Evolutionary conservation across 37 sponge, comb jelly and placozoan genomes (phyloP).

Genomic region (Haliclona indistincta): DNA sequence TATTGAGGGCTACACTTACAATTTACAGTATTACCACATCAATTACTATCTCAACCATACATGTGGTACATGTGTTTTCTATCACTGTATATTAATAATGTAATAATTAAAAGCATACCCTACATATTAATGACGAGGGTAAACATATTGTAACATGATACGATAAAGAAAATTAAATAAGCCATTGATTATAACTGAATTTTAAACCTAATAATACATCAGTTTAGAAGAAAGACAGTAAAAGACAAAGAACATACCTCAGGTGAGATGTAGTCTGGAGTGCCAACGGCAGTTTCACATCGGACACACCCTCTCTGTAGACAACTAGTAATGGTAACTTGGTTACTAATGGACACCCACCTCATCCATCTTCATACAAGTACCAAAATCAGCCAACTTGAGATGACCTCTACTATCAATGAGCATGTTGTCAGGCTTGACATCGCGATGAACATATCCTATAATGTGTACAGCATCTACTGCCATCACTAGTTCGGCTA

Average conservation of each 20-base stretch:
- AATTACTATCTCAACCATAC: too few species aligned
- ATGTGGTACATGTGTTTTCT: too few species aligned
- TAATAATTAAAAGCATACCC: too few species aligned
- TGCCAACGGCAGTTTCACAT: slow-evolving; percentile 96
- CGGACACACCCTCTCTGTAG: slow-evolving; percentile 80
- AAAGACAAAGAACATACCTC: slow-evolving; percentile 63
- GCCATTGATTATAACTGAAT: too few species aligned
- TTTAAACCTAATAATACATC: too few species aligned
- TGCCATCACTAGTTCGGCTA: slow-evolving; percentile 90
- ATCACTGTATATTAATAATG: too few species aligned
- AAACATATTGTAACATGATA: too few species aligned
- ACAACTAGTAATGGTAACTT: background rate
- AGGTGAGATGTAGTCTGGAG: slow-evolving; percentile 98
- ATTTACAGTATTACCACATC: too few species aligned
- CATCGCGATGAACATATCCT: slow-evolving; percentile 97
- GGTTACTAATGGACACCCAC: slow-evolving; percentile 7
- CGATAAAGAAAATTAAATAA: too few species aligned
- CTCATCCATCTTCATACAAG: slow-evolving; percentile 91
- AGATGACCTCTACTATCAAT: slow-evolving; percentile 89
- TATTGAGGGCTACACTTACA: too few species aligned
- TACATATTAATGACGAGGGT: too few species aligned
- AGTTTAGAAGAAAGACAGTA: too few species aligned
- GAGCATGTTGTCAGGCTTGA: slow-evolving; percentile 99
- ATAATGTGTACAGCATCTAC: slow-evolving; percentile 89
- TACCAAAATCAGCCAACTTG: slow-evolving; percentile 98